Base-by-base conservation (phyloP, 2,888 invertebrate species). In the Drosophila helvetica region DNA sequence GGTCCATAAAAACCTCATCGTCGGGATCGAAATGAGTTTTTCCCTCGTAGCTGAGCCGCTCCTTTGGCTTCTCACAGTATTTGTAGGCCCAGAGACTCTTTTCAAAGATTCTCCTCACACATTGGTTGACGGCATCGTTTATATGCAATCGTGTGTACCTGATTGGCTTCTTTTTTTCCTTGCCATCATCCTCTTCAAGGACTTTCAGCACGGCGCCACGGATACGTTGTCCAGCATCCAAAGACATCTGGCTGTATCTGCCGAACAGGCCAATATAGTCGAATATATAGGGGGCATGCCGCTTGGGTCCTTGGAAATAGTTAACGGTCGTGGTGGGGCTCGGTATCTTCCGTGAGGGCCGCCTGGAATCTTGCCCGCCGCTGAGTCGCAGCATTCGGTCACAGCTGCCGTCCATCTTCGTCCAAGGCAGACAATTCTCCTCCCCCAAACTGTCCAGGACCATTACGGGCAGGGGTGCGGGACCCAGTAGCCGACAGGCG, bases 1-100 rank as follows among this genome's bases (percentile, higher is more conserved):
- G 33, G 0, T 66, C 51, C 75, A 87, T 78, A n/a, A 76, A 52
- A 4, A 68, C n/a, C 0, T 51, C 19, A 30, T 88, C 58, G n/a
- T 72, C 33, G 18, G 80, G 79, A 68, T 86, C 69, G 10, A 67
- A 48, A 2, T 12, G 18, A 27, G 8, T 5, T 17, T 18, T 8
- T 2, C 19, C 1, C 9, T 7, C 18, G 15, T 61, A 46, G 1
- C 19, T 17, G 1, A 46, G 38, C 12, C 45, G 51, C 8, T 19
- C 25, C 12, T 4, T 7, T 19, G 46, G 5, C 4, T 12, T 5
- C 5, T 15, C 17, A 1, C 18, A 12, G 7, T 6, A 0, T 1
- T 8, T 17, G 10, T 17, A 10, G 0, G 30, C 18, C 12, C 46
- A 15, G 2, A 25, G 51, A 17, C 54, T 60, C 12, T 33, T 46